A percentile compares a stretch with the other conserved stretches of the same genome.
Conservation (phyloP, 30 jellyfish, hydroid and myxozoan species). For the Cassiopea xamachana region DNA sequence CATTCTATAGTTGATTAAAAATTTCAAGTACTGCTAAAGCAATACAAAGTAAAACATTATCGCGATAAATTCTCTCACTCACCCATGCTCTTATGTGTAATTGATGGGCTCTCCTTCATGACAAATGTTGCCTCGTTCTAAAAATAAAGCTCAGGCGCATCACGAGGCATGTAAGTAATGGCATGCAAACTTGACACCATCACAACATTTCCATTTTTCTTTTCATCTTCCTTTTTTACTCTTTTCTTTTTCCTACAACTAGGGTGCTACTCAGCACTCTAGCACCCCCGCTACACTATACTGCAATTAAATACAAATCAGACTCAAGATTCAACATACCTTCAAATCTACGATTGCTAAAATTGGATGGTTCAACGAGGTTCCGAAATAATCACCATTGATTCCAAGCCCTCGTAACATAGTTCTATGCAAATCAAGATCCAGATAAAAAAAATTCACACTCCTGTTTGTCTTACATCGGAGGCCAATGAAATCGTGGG, state of each 20-base stretch:
- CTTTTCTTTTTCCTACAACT: too few relatives aligned
- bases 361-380: neutral
- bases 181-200: too few relatives aligned
- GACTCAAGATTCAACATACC: too few relatives aligned
- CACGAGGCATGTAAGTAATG: neutral
- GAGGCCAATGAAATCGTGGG: constrained; percentile 69
- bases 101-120: constrained; percentile 9
- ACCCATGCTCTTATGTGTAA: constrained; percentile 28
- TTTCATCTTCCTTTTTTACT: too few relatives aligned
- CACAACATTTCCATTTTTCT: too few relatives aligned
- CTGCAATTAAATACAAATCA: too few relatives aligned
- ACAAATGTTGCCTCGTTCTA: constrained; percentile 72
- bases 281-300: too few relatives aligned
- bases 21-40: too few relatives aligned
- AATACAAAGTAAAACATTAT: too few relatives aligned
- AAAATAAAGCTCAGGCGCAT: neutral
- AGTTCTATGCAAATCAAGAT: constrained; percentile 48
- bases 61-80: neutral
- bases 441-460: constrained; percentile 71
- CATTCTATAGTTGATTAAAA: too few relatives aligned
- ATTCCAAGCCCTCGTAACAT: constrained; percentile 66
- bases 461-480: constrained; percentile 86
- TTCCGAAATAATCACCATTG: neutral
- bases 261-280: too few relatives aligned
- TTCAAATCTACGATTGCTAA: constrained; percentile 51